Conservation (phyloP, 2,797 vertebrate species). For the Labeo calbasu region DNA sequence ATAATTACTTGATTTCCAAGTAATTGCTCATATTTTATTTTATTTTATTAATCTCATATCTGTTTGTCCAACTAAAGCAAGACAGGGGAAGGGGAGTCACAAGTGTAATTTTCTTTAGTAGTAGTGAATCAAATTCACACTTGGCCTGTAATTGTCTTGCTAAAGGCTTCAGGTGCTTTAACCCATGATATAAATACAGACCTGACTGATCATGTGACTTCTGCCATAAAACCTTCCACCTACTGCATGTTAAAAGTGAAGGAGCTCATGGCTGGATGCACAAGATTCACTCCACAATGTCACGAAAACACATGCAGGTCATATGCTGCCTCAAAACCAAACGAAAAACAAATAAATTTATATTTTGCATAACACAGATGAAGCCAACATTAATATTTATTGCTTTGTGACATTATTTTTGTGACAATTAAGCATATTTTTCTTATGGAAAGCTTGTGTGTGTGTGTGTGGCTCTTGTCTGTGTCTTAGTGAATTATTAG, state of each 20-base stretch:
- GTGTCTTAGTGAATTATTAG: conserved; percentile 1
- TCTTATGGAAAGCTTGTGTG: neutral
- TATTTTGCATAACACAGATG: neutral
- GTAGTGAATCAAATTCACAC: conserved; percentile 6
- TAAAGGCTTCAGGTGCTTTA: neutral
- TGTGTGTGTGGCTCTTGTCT: neutral
- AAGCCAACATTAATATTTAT: neutral
- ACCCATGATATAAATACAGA: conserved; percentile 9
- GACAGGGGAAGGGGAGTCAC: neutral
- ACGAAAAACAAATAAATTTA: neutral
- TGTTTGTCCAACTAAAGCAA: neutral
- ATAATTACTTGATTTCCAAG: neutral
- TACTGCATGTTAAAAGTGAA: neutral
- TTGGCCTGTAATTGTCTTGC: neutral
- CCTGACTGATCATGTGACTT: conserved; percentile 9
- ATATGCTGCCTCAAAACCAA: neutral
- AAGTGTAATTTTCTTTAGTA: neutral
- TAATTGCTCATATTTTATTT: neutral
- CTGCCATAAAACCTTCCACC: neutral
- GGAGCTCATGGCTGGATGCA: neutral
- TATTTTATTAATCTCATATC: neutral
- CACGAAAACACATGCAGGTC: neutral
- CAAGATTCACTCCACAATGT: neutral
- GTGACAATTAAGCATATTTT: neutral
- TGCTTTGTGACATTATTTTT: neutral